Base-by-base conservation (phyloP, 1,140 invertebrate species). In the Carcinoscorpius rotundicauda region DNA sequence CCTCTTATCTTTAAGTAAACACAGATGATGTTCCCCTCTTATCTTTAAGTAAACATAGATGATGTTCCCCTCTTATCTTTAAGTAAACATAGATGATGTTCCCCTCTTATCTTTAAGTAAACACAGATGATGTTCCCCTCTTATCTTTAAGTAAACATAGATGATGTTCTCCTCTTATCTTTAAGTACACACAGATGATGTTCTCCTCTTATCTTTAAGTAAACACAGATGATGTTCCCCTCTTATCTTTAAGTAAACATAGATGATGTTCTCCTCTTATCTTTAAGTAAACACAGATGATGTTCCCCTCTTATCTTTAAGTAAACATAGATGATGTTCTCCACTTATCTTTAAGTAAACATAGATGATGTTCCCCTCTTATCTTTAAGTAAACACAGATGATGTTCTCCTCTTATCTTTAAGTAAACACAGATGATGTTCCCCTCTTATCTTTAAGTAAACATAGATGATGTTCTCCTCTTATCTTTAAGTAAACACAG, bases 21-120 rank as follows among this genome's bases (percentile, higher is more conserved):
- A n/a, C n/a, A 29, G 61, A 62, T 29, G 68, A 71, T 58, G 4
- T 66, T 67, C 59, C 48, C 63, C 3, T n/a, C n/a, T 64, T 61
- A 61, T 9, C 51, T n/a, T 62, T 1, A 61, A 64, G 55, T 49
- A 52, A 8, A 6, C 63, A n/a, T n/a, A 29, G 61, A 62, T 29
- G 68, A 71, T 58, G 4, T 66, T 67, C 59, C 48, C 63, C 3
- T n/a, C n/a, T 64, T 61, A 61, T 9, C 51, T n/a, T 62, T 1
- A 61, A 64, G 55, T 49, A 52, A 8, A 6, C 63, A n/a, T n/a
- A 29, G 61, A 62, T 29, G 68, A 71, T 58, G 4, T 66, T 67
- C 59, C 48, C 63, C 3, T n/a, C n/a, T 64, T 61, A 61, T 9
- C 51, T n/a, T 62, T 1, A 61, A 64, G 55, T 49, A 52, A 8